Evolutionary conservation across 2,888 invertebrate species (phyloP).

Genomic region (Nymphalis polychloros): DNA sequence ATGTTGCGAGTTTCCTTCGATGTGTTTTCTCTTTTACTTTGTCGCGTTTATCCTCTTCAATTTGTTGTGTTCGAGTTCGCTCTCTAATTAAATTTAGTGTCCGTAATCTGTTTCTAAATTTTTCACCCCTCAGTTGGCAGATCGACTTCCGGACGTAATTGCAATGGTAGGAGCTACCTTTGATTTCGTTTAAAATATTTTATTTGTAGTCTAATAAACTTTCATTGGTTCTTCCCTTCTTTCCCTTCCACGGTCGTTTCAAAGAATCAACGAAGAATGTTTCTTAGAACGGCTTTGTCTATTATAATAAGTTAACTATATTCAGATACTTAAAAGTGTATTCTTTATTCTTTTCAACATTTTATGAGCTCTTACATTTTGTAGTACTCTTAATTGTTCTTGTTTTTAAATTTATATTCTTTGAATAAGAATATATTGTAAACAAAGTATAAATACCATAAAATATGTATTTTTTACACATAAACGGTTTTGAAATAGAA

Average conservation of each 20-base stretch:
- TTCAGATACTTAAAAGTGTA: constrained; percentile 18
- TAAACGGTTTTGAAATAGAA: too few relatives aligned
- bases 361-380: too few relatives aligned
- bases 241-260: constrained; percentile 42
- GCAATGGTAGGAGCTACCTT: constrained; percentile 77
- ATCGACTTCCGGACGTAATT: constrained; percentile 68
- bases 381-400: too few relatives aligned
- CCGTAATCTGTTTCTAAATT: constrained; percentile 75
- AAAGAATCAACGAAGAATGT: constrained; percentile 29
- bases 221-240: constrained; percentile 61
- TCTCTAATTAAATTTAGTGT: constrained; percentile 81
- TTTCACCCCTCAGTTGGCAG: constrained; percentile 53
- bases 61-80: constrained; percentile 80
- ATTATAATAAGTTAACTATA: constrained; percentile 17
- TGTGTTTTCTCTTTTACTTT: constrained; percentile 82
- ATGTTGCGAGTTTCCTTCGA: constrained; percentile 80
- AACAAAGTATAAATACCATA: too few relatives aligned
- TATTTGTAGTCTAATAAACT: constrained; percentile 55
- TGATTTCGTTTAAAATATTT: constrained; percentile 60
- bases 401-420: too few relatives aligned
- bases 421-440: too few relatives aligned
- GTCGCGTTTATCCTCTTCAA: constrained; percentile 81
- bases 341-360: neutral
- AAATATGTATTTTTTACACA: too few relatives aligned
- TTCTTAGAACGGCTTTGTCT: constrained; percentile 24